Evolutionary conservation across 2,113 vertebrate species (phyloP), one percentile per base, ranked within the genome.

Genomic region (Pristiophorus japonicus): DNA sequence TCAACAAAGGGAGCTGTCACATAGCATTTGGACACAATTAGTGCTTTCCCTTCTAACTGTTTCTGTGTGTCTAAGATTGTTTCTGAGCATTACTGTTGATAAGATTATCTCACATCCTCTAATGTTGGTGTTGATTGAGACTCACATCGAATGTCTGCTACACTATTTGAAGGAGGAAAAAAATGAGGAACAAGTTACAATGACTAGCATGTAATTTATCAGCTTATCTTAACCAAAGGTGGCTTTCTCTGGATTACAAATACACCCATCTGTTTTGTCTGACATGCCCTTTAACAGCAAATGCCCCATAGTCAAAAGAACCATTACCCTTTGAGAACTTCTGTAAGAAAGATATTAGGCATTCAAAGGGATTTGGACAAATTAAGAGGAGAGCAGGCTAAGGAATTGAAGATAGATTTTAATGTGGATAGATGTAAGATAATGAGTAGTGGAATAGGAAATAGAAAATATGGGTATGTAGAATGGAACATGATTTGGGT

Each of bases 111-210:
- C 84, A 51, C 42, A 90, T 59, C 47, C 27, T 55, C 24, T 34
- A 12, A 27, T 90, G 51, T 59, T 90, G n/a, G 12, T 12, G 3
- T 12, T 90, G 87, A 34, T 59, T 90, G 87, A 59, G 51, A 30
- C 27, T 90, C 51, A 55, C 51, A 34, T 59, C 55, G 27, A 55
- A 59, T 62, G 27, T 90, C 51, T 34, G 34, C 47, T 4, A 8
- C 8, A 34, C 30, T 59, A 59, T 30, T 88, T 59, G 87, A 59
- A 59, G 30, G 24, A 16, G 87, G 51, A 90, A 51, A 59, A n/a
- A 90, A 90, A 90, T 90, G 87, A 59, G 87, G 51, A 90, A 90
- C 47, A 90, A 90, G 51, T 90, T 90, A 59, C 87, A 90, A 59
- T 59, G 87, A 59, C 34, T 93, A 42, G 59, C n/a, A 63, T 93